Conservation (phyloP, 2,888 invertebrate species). For the Phyllotreta striolata region DNA sequence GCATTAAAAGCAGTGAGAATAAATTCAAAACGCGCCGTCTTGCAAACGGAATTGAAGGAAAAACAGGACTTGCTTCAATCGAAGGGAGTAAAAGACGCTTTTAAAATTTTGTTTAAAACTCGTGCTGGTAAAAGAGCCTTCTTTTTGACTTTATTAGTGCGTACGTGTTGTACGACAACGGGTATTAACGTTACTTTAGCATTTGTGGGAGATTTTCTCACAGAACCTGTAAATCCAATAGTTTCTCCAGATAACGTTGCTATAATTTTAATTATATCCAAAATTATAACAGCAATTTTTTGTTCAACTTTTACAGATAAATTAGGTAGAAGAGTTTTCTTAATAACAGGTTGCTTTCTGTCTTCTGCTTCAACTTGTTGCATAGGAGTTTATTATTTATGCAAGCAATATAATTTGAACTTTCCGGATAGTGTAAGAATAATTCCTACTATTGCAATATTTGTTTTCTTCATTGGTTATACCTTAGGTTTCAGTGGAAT, state of each 20-base stretch:
- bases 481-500: no score
- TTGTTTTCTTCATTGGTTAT: not conserved
- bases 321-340: conserved; percentile 73
- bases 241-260: conserved; percentile 70
- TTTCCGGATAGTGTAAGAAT: not conserved
- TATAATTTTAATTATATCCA: conserved; percentile 79
- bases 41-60: no score
- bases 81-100: no score
- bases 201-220: no score
- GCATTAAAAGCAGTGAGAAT: conserved; percentile 24
- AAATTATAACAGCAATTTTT: conserved; percentile 71
- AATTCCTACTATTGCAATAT: conserved; percentile 4
- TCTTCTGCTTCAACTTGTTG: conserved; percentile 70
- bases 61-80: no score
- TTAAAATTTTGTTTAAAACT: no score
- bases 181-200: no score
- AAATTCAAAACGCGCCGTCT: no score
- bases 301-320: conserved; percentile 78
- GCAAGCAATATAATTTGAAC: not conserved
- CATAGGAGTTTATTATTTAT: conserved; percentile 67
- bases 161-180: no score
- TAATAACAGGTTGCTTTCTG: conserved; percentile 72
- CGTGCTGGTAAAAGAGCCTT: no score
- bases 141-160: no score
- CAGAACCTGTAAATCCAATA: no score